phyloP scores from a whole-genome alignment of 2,797 vertebrate genomes.

The Chlorospingus semifuscus region DNA sequence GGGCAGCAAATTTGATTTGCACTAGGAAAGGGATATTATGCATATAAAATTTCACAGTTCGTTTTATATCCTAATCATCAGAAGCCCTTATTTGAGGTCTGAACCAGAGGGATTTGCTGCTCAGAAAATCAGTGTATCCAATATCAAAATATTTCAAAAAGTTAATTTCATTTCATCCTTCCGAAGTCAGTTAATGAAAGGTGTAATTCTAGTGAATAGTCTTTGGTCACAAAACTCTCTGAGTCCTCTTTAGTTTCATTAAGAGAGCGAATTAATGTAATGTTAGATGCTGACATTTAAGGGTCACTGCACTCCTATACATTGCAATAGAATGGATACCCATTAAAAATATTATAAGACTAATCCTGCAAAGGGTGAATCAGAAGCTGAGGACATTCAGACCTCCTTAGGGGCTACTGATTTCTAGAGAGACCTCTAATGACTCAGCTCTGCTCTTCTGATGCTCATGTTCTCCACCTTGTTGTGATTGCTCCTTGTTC shows the following conservation, averaged over 20 bases:
- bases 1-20: constrained; percentile 48
- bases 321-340: not conserved
- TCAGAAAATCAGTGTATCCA: constrained; percentile 26
- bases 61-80: constrained; percentile 54
- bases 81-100: constrained; percentile 23
- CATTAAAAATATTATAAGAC: constrained; percentile 48
- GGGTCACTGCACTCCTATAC: constrained; percentile 45
- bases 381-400: constrained; percentile 5
- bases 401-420: not conserved
- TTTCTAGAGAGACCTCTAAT: not conserved
- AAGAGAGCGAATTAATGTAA: constrained; percentile 47
- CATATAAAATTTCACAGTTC: constrained; percentile 60
- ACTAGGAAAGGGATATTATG: not conserved
- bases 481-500: not conserved
- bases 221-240: constrained; percentile 17
- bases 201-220: constrained; percentile 21
- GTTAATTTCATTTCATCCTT: constrained; percentile 45
- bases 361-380: not conserved
- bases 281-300: constrained; percentile 58
- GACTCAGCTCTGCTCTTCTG: not conserved
- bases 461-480: not conserved
- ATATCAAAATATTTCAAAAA: constrained; percentile 61
- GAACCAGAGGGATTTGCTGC: constrained; percentile 33
- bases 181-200: constrained; percentile 54
- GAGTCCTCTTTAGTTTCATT: constrained; percentile 48